Conservation (phyloP, 1,140 invertebrate species). For the Bicyclus anynana region DNA sequence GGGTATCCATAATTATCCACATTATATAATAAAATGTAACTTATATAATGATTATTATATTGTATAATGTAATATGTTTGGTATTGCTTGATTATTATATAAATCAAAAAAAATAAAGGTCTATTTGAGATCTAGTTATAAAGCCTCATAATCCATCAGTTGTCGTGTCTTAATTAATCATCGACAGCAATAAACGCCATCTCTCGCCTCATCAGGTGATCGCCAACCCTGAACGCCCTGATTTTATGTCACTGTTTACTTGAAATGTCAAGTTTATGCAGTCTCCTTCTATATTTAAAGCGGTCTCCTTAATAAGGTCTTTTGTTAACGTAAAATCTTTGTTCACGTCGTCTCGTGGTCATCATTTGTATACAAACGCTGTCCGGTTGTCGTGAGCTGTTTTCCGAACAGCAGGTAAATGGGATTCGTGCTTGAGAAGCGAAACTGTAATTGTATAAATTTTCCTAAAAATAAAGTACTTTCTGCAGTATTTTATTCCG, state of each 20-base stretch:
- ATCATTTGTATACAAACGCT: conserved; percentile 14
- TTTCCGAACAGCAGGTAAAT: conserved; percentile 12
- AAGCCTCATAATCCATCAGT: too few species aligned
- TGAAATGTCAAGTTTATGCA: background rate
- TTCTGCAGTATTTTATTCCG: background rate
- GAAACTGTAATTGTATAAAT: conserved; percentile 25
- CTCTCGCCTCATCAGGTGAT: too few species aligned
- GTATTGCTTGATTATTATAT: too few species aligned
- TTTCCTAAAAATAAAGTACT: conserved; percentile 1
- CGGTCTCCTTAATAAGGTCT: conserved; percentile 7
- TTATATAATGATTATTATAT: too few species aligned
- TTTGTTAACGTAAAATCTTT: conserved; percentile 12
- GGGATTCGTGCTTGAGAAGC: conserved; percentile 6
- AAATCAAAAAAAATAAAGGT: too few species aligned
- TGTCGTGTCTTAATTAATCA: too few species aligned
- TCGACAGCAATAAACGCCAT: too few species aligned
- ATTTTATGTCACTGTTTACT: background rate
- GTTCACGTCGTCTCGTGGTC: conserved; percentile 5
- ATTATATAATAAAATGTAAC: too few species aligned
- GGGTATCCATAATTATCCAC: too few species aligned
- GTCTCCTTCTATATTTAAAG: background rate
- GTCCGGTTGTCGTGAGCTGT: conserved; percentile 8
- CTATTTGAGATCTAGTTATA: too few species aligned
- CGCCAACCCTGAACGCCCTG: too few species aligned
- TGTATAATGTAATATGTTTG: too few species aligned